A percentile compares a stretch with the other conserved stretches of the same genome.
These are phyloP conservation scores for Hydrocynus forskahlii DNA, from an alignment of 2,797 vertebrate species.

Conservation along the genomic window DNA sequence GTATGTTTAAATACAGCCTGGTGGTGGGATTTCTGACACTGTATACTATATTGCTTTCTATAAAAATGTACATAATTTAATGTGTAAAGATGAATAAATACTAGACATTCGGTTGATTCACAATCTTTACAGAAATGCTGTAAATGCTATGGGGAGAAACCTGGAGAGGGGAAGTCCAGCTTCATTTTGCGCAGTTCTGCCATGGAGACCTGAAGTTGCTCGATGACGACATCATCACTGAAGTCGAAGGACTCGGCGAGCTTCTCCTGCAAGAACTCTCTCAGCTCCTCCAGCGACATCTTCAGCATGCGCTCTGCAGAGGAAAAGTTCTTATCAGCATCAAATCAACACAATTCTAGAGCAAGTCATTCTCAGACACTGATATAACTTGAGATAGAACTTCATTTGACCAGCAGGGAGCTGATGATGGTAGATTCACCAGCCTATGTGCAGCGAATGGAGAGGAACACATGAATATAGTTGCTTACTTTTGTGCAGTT, in stretches of 20 bases:
- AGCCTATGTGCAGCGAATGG: too few species aligned
- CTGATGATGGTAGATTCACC: background rate
- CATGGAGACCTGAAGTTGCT: constrained; percentile 82
- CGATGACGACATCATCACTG: constrained; percentile 79
- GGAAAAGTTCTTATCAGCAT: background rate
- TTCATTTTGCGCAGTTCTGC: constrained; percentile 82
- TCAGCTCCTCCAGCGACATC: constrained; percentile 82
- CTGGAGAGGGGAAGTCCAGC: constrained; percentile 83
- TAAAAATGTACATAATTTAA: too few species aligned
- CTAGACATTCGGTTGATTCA: background rate
- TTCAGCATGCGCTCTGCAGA: constrained; percentile 81
- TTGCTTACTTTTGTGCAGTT: constrained; percentile 86
- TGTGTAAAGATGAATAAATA: too few species aligned
- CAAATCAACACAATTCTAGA: background rate
- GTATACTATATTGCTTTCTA: too few species aligned
- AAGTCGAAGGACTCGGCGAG: constrained; percentile 77
- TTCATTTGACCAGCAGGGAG: background rate
- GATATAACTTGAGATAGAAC: background rate
- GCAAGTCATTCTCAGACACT: background rate
- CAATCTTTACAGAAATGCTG: background rate
- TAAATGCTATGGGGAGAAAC: constrained; percentile 58
- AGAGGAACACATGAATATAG: background rate
- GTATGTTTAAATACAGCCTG: too few species aligned
- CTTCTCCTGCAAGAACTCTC: constrained; percentile 86
- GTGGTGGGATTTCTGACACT: too few species aligned